A percentile compares a stretch with the other conserved stretches of the same genome.
Conservation (phyloP, 1,140 invertebrate species). For the Rhynchophorus ferrugineus region DNA sequence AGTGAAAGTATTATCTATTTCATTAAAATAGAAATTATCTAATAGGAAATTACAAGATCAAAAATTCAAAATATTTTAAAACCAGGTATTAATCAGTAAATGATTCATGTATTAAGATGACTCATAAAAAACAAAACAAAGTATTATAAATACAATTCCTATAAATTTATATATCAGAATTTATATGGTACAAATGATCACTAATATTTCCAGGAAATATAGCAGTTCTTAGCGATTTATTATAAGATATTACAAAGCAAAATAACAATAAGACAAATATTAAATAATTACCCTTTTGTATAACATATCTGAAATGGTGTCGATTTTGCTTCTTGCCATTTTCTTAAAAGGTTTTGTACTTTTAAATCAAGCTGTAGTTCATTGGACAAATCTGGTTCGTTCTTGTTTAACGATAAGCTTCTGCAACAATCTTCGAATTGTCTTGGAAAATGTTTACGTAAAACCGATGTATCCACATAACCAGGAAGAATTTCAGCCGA, state of each 20-base stretch:
- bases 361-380: slow-evolving; percentile 18
- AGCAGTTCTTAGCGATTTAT: too few species aligned
- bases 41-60: too few species aligned
- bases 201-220: too few species aligned
- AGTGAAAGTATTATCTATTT: too few species aligned
- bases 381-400: background rate
- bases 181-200: background rate
- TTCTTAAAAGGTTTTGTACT: slow-evolving; percentile 51
- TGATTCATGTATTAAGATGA: too few species aligned
- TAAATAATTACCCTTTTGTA: slow-evolving; percentile 44
- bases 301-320: slow-evolving; percentile 55
- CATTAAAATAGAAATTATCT: too few species aligned
- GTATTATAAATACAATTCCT: background rate
- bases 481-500: slow-evolving; percentile 23
- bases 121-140: background rate
- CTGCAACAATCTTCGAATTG: slow-evolving; percentile 20
- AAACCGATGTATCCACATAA: slow-evolving; percentile 19
- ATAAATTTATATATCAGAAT: background rate
- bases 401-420: slow-evolving; percentile 18
- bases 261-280: background rate
- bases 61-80: too few species aligned
- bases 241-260: background rate
- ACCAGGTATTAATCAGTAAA: background rate
- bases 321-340: slow-evolving; percentile 53
- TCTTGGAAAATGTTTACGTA: slow-evolving; percentile 4